Evolutionary conservation across 2,888 invertebrate species (phyloP), one percentile per base, ranked within the genome.

Genomic region (Tricholauxania praeusta): DNA sequence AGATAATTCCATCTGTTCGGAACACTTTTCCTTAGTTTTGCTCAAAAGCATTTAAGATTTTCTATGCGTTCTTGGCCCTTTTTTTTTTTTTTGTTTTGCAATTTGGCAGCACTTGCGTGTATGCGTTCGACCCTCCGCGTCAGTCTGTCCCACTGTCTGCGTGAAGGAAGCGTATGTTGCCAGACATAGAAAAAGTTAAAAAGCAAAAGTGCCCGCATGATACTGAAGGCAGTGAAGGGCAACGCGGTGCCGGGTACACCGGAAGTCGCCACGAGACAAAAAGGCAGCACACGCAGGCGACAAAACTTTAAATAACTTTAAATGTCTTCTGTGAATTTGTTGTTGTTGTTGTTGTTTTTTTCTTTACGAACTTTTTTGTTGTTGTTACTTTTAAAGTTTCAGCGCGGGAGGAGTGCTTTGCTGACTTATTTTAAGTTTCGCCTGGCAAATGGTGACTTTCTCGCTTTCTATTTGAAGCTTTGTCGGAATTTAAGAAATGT

Each of bases 71-170:
- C 17, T 22, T 48, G 22, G 32, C 39, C 49, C 17, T 32, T 22
- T 59, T 48, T 15, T 59, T 48, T 15, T 19, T 64, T 66, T 72
- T 72, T 64, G 74, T 69, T 53, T 65, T 32, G 70, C 66, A 71
- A 69, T 72, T 72, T 72, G 74, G 72, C 74, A 68, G 64, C 51
- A 97, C 62, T 70, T 70, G 62, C n/a, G 52, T 28, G 28, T 19
- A 63, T 63, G 47, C 47, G 63, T 39, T 15, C 32, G 51, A 96
- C 47, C 17, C 32, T 47, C 14, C 47, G 48, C 17, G 62, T 14
- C 15, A 12, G 47, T 47, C 47, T 47, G 47, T 47, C 48, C 3
- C 28, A 14, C 15, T 55, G 55, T 55, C 5, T 39, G 39, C 39
- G 39, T 39, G 39, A 39, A 57, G 28, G 22, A 28, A 52, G 39